Evolutionary conservation across 1,140 invertebrate species (phyloP).

Genomic region (Ceratina calcarata): DNA sequence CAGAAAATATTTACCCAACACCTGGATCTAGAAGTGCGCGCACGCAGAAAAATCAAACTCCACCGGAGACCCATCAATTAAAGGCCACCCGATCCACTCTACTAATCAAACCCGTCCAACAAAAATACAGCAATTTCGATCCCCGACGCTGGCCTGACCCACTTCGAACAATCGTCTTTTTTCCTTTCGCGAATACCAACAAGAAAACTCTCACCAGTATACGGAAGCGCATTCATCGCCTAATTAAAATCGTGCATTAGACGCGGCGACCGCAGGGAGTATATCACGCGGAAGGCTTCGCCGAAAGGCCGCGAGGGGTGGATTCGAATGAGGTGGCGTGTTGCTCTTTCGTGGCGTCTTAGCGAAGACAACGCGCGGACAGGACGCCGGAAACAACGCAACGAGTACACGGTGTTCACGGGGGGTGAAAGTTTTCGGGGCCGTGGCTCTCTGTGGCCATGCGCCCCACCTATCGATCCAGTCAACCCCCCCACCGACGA

Average conservation of each 20-base stretch:
- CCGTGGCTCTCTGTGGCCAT: constrained; percentile 66
- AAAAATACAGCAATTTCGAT: constrained; percentile 6
- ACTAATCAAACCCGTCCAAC: background rate
- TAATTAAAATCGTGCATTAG: constrained; percentile 29
- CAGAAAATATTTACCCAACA: background rate
- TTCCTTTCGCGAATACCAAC: background rate
- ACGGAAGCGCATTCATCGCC: background rate
- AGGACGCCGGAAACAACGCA: background rate
- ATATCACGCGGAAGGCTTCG: background rate
- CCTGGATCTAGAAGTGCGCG: background rate
- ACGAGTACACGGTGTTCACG: background rate
- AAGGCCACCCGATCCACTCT: background rate
- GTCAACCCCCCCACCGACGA: background rate
- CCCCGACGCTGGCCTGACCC: background rate
- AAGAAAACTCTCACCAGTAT: background rate
- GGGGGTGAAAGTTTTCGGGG: constrained; percentile 63
- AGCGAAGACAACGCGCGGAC: constrained; percentile 2
- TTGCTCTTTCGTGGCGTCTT: background rate
- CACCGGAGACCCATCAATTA: background rate
- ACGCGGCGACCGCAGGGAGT: background rate
- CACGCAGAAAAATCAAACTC: background rate
- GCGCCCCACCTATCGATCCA: constrained; percentile 72
- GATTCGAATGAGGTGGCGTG: background rate
- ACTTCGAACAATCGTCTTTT: background rate
- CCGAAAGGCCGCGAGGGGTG: background rate